Conservation (phyloP, 2,888 invertebrate species). For the Drosophila crucigera region DNA sequence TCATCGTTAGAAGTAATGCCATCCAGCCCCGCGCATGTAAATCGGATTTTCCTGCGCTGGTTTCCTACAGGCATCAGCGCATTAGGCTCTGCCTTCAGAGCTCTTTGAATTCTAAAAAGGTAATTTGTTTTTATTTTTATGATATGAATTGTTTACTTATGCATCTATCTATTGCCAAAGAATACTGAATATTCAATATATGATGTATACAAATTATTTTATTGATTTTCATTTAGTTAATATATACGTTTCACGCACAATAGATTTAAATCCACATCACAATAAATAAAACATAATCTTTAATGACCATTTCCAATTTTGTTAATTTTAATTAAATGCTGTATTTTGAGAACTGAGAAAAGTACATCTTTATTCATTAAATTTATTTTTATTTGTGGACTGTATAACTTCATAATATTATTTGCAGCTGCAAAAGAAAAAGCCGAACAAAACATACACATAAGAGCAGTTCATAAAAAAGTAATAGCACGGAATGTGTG, state of each 20-base stretch:
- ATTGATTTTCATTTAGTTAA: background rate
- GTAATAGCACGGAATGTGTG: conserved; percentile 34
- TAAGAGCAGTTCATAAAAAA: conserved; percentile 59
- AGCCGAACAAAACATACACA: conserved; percentile 15
- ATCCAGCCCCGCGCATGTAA: conserved; percentile 28
- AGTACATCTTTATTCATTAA: conserved; percentile 5
- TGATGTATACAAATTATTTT: background rate
- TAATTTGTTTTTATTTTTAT: conserved; percentile 69
- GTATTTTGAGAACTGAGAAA: conserved; percentile 18
- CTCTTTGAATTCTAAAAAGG: conserved; percentile 72
- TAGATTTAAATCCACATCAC: background rate
- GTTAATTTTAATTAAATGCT: background rate
- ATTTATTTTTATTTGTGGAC: conserved; percentile 31
- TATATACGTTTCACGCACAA: background rate
- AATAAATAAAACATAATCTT: background rate
- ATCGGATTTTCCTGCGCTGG: conserved; percentile 60
- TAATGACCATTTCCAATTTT: background rate
- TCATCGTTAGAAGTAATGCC: conserved; percentile 73
- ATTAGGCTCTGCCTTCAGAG: conserved; percentile 50
- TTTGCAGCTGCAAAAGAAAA: conserved; percentile 31
- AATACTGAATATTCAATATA: conserved; percentile 1
- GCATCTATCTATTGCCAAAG: conserved; percentile 6
- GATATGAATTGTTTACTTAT: conserved; percentile 27
- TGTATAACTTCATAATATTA: conserved; percentile 54
- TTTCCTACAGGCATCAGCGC: conserved; percentile 66